Percentiles rank a stretch among this genome's conserved stretches.
Conservation (phyloP, 2,797 vertebrate genomes). For the Spatula clypeata region DNA sequence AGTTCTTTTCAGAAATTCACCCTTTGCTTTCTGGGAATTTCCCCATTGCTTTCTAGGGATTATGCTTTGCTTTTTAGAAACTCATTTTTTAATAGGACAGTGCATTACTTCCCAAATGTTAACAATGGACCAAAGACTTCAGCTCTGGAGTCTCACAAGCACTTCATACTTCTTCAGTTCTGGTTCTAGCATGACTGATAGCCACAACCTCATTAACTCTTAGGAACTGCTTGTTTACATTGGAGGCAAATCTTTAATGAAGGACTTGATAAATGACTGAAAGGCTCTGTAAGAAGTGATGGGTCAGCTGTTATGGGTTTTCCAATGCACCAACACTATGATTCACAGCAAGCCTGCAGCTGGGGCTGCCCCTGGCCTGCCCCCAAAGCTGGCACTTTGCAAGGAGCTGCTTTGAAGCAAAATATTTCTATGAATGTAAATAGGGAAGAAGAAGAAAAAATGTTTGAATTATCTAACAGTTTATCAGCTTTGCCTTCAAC, state of each 20-base stretch:
- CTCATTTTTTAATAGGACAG: not conserved
- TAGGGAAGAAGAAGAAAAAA: not conserved
- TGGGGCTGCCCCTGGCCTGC: not conserved
- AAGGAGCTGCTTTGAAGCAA: not conserved
- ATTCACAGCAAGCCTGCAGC: not conserved
- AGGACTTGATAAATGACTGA: not conserved
- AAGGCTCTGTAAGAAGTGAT: not conserved
- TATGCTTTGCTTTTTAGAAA: not conserved
- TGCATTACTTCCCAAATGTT: not conserved
- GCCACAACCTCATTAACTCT: not conserved
- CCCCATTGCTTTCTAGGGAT: not conserved
- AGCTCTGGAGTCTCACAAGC: not conserved
- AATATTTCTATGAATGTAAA: not conserved
- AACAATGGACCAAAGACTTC: not conserved
- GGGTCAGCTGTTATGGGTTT: not conserved
- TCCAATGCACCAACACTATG: not conserved
- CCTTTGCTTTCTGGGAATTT: not conserved
- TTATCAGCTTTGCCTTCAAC: not conserved
- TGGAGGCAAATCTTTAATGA: not conserved
- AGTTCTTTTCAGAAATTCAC: not conserved
- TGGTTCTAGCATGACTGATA: not conserved
- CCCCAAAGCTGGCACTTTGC: not conserved
- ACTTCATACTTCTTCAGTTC: not conserved
- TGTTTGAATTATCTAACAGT: not conserved
- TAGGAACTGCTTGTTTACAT: not conserved